Base-by-base conservation (phyloP, 2,888 invertebrate genomes). In the Acanthosoma haemorrhoidale region DNA sequence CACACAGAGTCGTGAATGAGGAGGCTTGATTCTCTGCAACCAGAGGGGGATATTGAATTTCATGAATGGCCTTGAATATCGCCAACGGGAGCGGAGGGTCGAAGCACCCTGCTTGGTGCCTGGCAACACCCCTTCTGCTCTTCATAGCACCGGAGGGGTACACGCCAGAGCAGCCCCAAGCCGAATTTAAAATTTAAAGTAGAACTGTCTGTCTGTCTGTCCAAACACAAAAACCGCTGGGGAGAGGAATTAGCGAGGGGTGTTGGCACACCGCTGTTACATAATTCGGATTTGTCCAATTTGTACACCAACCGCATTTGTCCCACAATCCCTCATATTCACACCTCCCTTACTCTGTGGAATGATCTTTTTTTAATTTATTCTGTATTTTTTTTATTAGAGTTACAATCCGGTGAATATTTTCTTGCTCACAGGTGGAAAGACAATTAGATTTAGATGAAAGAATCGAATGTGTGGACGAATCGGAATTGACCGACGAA, bases 21-120 rank as follows among this genome's bases (percentile, higher is more conserved):
- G 51, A 43, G 51, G 51, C 29, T 51, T 25, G 51, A 51, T 51
- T 51, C 25, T 8, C 25, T 21, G n/a, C 25, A 5, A 2, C 13
- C 25, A 13, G n/a, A n/a, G 21, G 51, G 51, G 25, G 51, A 25
- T 25, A 51, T 51, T 51, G 51, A 51, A 51, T 51, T 51, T 51
- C 51, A 51, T 51, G 51, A 51, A 51, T 51, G 51, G 51, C 51
- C 51, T 51, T 51, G 51, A 51, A 51, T 25, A 51, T 51, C 51
- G 51, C 4, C 25, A 25, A 51, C 13, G 9, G n/a, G 4, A 1
- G 25, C n/a, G 5, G n/a, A n/a, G n/a, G n/a, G n/a, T n/a, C n/a
- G n/a, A n/a, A n/a, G 8, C 25, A 6, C 51, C n/a, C 25, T 2
- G 51, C 25, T n/a, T 25, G 51, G 51, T 51, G 51, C 51, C 51